These are phyloP conservation scores for Drosophila trapezifrons DNA, from an alignment of 1,140 invertebrate genomes.

Conservation along the genomic window DNA sequence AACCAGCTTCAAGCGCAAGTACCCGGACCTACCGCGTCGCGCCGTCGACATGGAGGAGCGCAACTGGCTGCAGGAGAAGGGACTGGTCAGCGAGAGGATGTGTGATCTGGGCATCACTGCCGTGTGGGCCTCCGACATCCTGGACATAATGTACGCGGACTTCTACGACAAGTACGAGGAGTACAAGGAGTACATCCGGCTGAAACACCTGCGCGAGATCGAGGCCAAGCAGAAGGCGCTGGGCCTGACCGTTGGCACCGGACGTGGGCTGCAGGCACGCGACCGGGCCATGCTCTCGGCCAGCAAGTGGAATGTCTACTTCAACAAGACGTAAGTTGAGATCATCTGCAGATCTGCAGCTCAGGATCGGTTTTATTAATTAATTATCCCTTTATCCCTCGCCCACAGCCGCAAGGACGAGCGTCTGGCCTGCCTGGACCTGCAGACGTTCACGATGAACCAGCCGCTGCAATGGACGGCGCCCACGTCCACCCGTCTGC, in stretches of 20 bases:
- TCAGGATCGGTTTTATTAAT: no score
- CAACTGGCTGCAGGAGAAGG: conserved; percentile 93
- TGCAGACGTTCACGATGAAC: conserved; percentile 82
- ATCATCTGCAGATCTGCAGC: no score
- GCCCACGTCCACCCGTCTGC: conserved; percentile 51
- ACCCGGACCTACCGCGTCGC: conserved; percentile 94
- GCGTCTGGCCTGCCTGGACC: conserved; percentile 72
- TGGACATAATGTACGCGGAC: conserved; percentile 97
- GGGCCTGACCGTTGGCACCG: conserved; percentile 85
- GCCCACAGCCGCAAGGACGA: conserved; percentile 80
- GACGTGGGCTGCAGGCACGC: conserved; percentile 89
- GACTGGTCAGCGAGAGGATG: conserved; percentile 94
- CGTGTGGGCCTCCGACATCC: conserved; percentile 94
- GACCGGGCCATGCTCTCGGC: conserved; percentile 94
- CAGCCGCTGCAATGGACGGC: conserved; percentile 58
- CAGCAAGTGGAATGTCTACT: conserved; percentile 93
- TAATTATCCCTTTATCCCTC: background rate
- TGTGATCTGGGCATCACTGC: conserved; percentile 97
- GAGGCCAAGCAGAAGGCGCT: conserved; percentile 85
- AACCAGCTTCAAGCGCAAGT: conserved; percentile 97
- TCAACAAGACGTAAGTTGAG: conserved; percentile 89
- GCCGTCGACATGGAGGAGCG: conserved; percentile 95
- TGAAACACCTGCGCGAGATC: conserved; percentile 87
- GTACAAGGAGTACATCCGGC: conserved; percentile 92
- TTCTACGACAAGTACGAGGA: conserved; percentile 98